Base-by-base conservation (phyloP, 2,888 invertebrate genomes). In the Sesamia inferens region DNA sequence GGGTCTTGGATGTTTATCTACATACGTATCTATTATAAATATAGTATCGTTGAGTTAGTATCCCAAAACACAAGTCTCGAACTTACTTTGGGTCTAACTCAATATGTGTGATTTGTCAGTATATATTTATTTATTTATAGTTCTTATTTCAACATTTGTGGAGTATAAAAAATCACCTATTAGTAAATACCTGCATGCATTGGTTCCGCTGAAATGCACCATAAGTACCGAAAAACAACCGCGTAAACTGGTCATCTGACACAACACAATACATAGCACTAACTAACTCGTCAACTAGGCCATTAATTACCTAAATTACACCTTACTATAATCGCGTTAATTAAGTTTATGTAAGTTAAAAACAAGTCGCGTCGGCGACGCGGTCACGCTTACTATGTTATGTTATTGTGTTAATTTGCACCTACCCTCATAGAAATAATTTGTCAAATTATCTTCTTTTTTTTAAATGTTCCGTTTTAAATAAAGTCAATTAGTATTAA, bases 281-380 rank as follows among this genome's bases (percentile, higher is more conserved):
- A 85, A 83, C 68, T 65, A 76, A 79, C 65, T 68, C 65, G 74
- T 67, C 63, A 74, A 70, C 74, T 74, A 70, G 68, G 77, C 75
- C 80, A 82, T 83, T 80, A 82, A 82, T 80, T 72, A 78, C 71
- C 67, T 71, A 77, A 82, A 84, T 77, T 71, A 77, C 72, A 69
- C 66, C 64, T 67, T 72, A 76, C 70, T 73, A 75, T 82, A 79
- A 83, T 80, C 39, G 72, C 51, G 39, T 74, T 75, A 77, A 68
- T 76, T 80, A 77, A 77, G 75, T 85, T 82, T 77, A 78, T 79
- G 77, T 78, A 68, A 57, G 65, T 70, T 64, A 22, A 63, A 68
- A 76, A 68, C 76, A 74, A 78, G 75, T 71, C 16, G 51, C 59
- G 69, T 65, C 63, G 48, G 59, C 16, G 57, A n/a, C 66, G 65